Base-by-base conservation (phyloP, 2,113 vertebrate genomes). In the Sminthopsis crassicaudata region DNA sequence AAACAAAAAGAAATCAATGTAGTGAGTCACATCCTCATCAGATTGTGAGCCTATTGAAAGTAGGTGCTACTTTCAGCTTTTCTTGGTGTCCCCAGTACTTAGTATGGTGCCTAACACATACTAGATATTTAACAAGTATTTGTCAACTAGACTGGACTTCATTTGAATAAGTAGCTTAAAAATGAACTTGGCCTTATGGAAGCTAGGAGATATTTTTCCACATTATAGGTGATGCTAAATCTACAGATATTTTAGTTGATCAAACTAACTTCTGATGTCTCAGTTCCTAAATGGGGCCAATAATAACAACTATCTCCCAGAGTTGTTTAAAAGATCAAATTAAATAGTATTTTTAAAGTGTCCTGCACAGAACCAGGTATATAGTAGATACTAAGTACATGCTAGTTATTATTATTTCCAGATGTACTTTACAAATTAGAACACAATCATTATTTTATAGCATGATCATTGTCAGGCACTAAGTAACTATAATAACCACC, bases 1-100 rank as follows among this genome's bases (percentile, higher is more conserved):
- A 5, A 98, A 90, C 11, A 94, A 93, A 36, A 94, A 8, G 89
- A 84, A 95, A 91, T 23, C 67, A 42, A 42, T 19, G 36, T 42
- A 42, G 67, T 92, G 89, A 92, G 0, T 55, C 46, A 57, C 16
- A 8, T 3, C 2, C 50, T 27, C 27, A 53, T 4, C 27, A 91
- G 19, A 91, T 90, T 93, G 48, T 19, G 26, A 94, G 91, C 24
- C 53, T 6, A 22, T 67, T 51, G 76, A 92, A 92, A 91, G 46
- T 24, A 92, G 46, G 88, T 9, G 52, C 52, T 30, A 88, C 1
- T 57, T 57, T 57, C 55, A 27, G 26, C 26, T 10, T 27, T 57
- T 57, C 57, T 67, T 67, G 36, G 36, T 76, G 22, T 42, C 36
- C 6, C 36, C 16, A 22, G n/a, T 42, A 42, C 16, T 76, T 42